phyloP scores from a whole-genome alignment of 2,797 vertebrate species.

The Capromys pilorides region DNA sequence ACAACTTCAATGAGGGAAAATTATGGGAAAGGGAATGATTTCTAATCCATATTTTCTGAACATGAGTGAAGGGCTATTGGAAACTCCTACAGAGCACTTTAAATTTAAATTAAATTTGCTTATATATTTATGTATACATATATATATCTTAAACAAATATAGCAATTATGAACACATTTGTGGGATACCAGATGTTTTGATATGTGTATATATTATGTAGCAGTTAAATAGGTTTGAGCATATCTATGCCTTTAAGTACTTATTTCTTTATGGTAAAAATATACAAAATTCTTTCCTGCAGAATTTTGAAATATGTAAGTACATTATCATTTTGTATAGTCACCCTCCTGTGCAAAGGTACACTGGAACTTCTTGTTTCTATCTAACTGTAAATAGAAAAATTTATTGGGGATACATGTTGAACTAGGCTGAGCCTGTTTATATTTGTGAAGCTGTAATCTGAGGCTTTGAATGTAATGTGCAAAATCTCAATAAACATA shows the following conservation, averaged over 20 bases:
- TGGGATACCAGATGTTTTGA: not conserved
- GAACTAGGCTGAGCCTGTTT: not conserved
- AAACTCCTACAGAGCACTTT: not conserved
- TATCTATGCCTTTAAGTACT: not conserved
- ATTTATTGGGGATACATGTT: conserved; percentile 22
- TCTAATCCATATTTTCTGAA: not conserved
- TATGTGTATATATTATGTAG: not conserved
- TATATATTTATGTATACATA: not conserved
- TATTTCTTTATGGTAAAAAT: not conserved
- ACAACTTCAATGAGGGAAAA: not conserved
- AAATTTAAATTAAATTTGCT: not conserved
- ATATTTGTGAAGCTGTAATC: not conserved
- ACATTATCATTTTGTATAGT: not conserved
- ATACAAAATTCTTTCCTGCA: not conserved
- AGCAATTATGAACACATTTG: not conserved
- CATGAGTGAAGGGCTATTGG: conserved; percentile 10
- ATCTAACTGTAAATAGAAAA: not conserved
- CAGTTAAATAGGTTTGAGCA: not conserved
- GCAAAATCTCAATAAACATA: conserved; percentile 31
- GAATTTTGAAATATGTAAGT: not conserved
- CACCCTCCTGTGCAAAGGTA: not conserved
- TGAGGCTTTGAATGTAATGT: conserved; percentile 23
- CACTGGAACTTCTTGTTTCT: not conserved
- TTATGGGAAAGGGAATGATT: not conserved
- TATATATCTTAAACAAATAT: not conserved